A percentile compares a stretch with the other conserved stretches of the same genome.
phyloP scores from a whole-genome alignment of 2,797 vertebrate species.

The Spea hammondii region DNA sequence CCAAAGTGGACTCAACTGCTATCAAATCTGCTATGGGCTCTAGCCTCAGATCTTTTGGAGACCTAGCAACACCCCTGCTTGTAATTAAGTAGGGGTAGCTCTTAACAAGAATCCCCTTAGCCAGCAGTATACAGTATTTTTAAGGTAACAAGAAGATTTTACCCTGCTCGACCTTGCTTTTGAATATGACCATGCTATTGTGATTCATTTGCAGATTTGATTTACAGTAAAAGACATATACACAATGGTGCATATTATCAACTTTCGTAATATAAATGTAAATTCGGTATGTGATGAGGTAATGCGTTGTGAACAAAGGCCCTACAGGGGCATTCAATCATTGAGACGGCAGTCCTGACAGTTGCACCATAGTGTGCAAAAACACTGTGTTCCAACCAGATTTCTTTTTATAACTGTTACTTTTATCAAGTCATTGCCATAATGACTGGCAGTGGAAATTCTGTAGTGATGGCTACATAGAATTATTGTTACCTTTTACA shows the following conservation, averaged over 20 bases:
- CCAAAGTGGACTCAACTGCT: no score
- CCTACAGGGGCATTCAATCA: constrained; percentile 40
- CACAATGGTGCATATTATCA: constrained; percentile 33
- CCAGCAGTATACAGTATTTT: no score
- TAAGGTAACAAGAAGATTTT: no score
- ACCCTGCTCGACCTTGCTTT: neutral
- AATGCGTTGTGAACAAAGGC: constrained; percentile 37
- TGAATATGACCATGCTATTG: neutral
- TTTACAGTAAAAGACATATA: constrained; percentile 31
- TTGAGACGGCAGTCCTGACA: constrained; percentile 20
- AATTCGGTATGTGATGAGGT: constrained; percentile 35
- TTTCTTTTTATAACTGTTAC: constrained; percentile 9
- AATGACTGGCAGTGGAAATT: neutral
- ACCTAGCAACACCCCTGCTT: no score
- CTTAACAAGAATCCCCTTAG: no score
- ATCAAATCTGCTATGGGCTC: no score
- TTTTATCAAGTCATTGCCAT: neutral
- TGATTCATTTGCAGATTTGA: constrained; percentile 29
- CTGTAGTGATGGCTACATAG: neutral
- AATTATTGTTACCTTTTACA: constrained; percentile 12
- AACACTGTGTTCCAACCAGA: constrained; percentile 3
- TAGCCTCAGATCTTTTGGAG: no score
- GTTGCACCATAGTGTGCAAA: constrained; percentile 22
- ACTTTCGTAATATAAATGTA: constrained; percentile 48
- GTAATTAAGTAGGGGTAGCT: no score